phyloP scores from a whole-genome alignment of 2,888 invertebrate genomes.

The Philereme transversata region DNA sequence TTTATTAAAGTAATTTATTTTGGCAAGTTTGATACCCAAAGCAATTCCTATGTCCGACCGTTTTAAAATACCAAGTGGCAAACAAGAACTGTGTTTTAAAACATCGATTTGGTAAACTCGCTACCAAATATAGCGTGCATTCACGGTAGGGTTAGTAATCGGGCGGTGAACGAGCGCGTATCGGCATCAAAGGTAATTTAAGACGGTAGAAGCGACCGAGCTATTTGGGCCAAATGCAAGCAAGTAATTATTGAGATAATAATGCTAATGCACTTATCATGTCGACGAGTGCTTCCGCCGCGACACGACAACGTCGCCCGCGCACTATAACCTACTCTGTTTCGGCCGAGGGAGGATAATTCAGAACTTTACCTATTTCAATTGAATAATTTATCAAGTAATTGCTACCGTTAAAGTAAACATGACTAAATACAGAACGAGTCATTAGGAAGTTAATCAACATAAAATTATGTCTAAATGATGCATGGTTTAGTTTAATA shows the following conservation, averaged over 20 bases:
- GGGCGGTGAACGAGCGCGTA: slow-evolving; percentile 56
- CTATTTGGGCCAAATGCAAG: slow-evolving; percentile 81
- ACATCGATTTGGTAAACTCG: slow-evolving; percentile 22
- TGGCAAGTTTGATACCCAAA: neutral
- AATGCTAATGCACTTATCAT: slow-evolving; percentile 84
- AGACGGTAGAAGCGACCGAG: slow-evolving; percentile 71
- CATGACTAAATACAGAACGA: slow-evolving; percentile 7
- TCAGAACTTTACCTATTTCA: slow-evolving; percentile 11
- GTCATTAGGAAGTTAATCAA: slow-evolving; percentile 7
- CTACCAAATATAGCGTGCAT: slow-evolving; percentile 28
- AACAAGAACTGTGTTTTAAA: slow-evolving; percentile 15
- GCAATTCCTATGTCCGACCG: neutral
- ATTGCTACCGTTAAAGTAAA: slow-evolving; percentile 2
- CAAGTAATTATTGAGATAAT: slow-evolving; percentile 83
- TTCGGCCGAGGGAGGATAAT: slow-evolving; percentile 41
- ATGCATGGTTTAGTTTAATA: slow-evolving; percentile 10
- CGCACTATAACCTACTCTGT: slow-evolving; percentile 56
- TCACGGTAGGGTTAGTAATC: slow-evolving; percentile 53
- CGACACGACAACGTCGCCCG: slow-evolving; percentile 44
- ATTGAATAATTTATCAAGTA: slow-evolving; percentile 11
- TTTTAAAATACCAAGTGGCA: slow-evolving; percentile 9
- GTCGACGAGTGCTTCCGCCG: slow-evolving; percentile 79
- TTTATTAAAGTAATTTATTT: neutral
- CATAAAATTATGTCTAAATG: neutral
- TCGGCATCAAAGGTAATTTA: slow-evolving; percentile 70